A percentile compares a stretch with the other conserved stretches of the same genome.
phyloP scores from a whole-genome alignment of 2,113 vertebrate genomes.

The Macaca fascicularis region DNA sequence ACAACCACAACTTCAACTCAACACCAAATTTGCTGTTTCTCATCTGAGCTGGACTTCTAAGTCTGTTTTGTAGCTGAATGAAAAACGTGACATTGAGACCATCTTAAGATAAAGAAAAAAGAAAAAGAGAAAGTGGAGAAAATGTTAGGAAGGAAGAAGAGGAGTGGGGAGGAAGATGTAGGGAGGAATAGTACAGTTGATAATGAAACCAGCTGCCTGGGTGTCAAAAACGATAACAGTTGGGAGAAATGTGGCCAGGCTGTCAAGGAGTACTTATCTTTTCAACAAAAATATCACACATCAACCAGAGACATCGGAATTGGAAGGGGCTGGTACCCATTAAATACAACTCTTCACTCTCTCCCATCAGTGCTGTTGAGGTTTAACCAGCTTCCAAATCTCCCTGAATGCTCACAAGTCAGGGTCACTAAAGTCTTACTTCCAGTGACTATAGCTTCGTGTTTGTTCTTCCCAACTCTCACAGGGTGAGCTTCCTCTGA shows the following conservation, averaged over 20 bases:
- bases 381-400: background rate
- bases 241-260: background rate
- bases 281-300: slow-evolving; percentile 52
- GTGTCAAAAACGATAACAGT: slow-evolving; percentile 53
- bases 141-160: background rate
- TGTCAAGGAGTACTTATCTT: slow-evolving; percentile 28
- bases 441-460: background rate
- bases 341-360: background rate
- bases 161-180: background rate
- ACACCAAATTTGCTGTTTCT: background rate
- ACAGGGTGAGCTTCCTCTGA: background rate
- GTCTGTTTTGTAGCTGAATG: background rate
- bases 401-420: background rate
- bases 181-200: background rate
- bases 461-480: background rate
- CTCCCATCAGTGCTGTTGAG: background rate
- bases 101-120: slow-evolving; percentile 2
- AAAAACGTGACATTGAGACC: background rate
- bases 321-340: background rate
- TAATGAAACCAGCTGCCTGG: slow-evolving; percentile 55
- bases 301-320: slow-evolving; percentile 26
- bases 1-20: slow-evolving; percentile 22
- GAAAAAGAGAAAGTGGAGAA: background rate
- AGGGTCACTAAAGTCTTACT: background rate
- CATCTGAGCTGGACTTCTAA: background rate